Base-by-base conservation (phyloP, 2,797 vertebrate genomes). In the Mionectes olivaceus region DNA sequence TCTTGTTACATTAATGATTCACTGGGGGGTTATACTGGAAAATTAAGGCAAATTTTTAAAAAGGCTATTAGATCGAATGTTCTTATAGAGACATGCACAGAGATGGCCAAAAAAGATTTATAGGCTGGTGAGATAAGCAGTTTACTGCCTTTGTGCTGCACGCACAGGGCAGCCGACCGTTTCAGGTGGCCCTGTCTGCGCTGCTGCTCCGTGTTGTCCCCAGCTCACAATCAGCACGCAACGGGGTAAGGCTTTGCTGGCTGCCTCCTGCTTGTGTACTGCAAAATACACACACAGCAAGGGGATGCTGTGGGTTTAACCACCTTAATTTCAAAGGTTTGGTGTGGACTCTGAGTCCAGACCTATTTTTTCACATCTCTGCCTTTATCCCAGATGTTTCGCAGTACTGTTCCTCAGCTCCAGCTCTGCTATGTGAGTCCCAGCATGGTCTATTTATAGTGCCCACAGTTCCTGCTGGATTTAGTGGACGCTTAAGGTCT, bases 1-100 rank as follows among this genome's bases (percentile, higher is more conserved):
- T 97, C 96, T 96, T 93, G 83, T 83, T 93, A 95, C 53, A 91
- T 93, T 88, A 96, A 95, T 94, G 94, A 97, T 96, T 97, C 89
- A 92, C 83, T 83, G 86, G 79, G 74, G 76, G 83, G 43, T 87
- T 89, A 89, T 39, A 44, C 69, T 81, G 84, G 73, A 92, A 95
- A 96, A 90, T n/a, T 88, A 96, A 94, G 93, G 89, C 27, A 93
- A 95, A 92, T 56, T 64, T 82, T 93, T 69, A 5, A 94, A 79
- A 96, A 94, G 65, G 50, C 80, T 87, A 87, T 89, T 78, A 78
- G 85, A 96, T 96, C 75, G 95, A 87, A 94, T 95, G n/a, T 64
- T 92, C 93, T 94, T 80, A 78, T 52, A 94, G 80, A 90, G 69
- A 68, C 63, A 55, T 5, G 23, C 67, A 81, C 8, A 69, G 65